Evolutionary conservation across 2,797 vertebrate genomes (phyloP), one percentile per base, ranked within the genome.

Genomic region (Ptychobarbus kaznakovi): DNA sequence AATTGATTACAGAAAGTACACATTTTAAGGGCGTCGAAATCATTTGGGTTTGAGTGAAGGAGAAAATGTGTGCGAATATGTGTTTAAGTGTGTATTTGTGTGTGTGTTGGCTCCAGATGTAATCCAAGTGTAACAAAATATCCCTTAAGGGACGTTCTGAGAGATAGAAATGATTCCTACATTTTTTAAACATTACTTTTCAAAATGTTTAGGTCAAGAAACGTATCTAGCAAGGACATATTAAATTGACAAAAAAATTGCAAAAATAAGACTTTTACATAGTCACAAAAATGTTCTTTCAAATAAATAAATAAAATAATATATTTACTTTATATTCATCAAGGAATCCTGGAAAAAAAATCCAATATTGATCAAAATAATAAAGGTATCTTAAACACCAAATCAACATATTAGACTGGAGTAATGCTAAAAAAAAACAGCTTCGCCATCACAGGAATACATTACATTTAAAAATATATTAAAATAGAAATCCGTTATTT

Each of bases 1-100:
- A 61, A 87, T 87, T 80, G 89, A 90, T 91, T 89, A 89, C 86
- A 81, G 87, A 89, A 87, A 88, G 77, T 42, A 42, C 81, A 82
- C 79, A 42, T 88, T 58, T 20, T 61, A 81, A 73, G 56, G 46
- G 49, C 44, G 63, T 65, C 74, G 28, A 32, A 87, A 77, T 80
- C 44, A 42, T 72, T 32, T 53, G 42, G 51, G 68, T 72, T 44
- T 46, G 58, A 85, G 85, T n/a, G 40, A 46, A 56, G 44, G 82
- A 20, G 58, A 51, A 77, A 53, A 32, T 46, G 12, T 68, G 8
- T 10, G 20, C 12, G 38, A 65, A 65, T 16, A 1, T 65, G 28
- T 15, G 25, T 9, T 46, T 20, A 44, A 46, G 35, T 61, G 75
- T 58, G 3, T 16, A 9, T 40, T 40, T 82, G n/a, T 58, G 4